Evolutionary conservation across 2,797 vertebrate genomes (phyloP), one percentile per base, ranked within the genome.

Genomic region (Epinephelus coioides): DNA sequence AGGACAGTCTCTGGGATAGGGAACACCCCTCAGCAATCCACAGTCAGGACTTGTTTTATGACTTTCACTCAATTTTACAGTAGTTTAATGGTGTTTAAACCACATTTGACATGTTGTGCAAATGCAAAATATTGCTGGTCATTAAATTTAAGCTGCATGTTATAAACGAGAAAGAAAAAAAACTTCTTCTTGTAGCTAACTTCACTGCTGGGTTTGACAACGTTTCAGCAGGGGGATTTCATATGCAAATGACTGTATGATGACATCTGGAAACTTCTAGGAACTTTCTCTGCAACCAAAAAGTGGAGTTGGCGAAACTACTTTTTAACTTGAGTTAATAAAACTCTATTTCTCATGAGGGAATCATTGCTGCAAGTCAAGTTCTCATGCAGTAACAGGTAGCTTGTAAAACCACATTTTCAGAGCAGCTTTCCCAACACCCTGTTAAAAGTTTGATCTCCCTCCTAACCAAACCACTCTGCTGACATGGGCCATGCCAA

Each of bases 181-280:
- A 0, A 2, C 21, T 30, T 12, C 25, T 38, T 23, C 23, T 30
- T 76, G 12, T 40, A 60, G 54, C 44, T 64, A 55, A 50, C 50
- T 54, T 44, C 66, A 5, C 3, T 17, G 43, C 49, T 51, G 44
- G 4, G 21, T 71, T 73, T 76, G 30, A 66, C 15, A 64, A 44
- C 1, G 8, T 61, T 70, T 47, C 15, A 65, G 66, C 49, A 57
- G 15, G 13, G 30, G 50, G 54, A 69, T 30, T 71, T 74, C 13
- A 57, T 56, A 80, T 53, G 76, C 70, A 80, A 76, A 82, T 73
- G 25, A 60, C n/a, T 54, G 2, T 27, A 53, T 73, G 72, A 81
- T 85, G 60, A 84, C 66, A 76, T 84, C 47, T 84, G 50, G 69
- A 82, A 86, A 86, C 84, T 84, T 76, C 21, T 12, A n/a, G 38